Base-by-base conservation (phyloP, 2,888 invertebrate genomes). In the Diaprepes abbreviatus region DNA sequence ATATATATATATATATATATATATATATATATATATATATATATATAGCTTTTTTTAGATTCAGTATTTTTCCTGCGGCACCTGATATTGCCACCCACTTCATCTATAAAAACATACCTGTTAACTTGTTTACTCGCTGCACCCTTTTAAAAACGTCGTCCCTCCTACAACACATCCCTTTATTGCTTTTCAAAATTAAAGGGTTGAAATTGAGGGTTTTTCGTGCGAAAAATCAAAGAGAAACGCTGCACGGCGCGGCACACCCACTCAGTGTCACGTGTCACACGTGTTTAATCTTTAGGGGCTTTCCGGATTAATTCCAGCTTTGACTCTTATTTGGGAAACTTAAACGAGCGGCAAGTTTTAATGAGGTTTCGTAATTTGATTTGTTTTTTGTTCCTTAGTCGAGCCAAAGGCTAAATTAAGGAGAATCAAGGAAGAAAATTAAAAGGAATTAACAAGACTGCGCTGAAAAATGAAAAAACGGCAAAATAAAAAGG, bases 211-310 rank as follows among this genome's bases (percentile, higher is more conserved):
- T 28, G 24, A 14, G 35, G 57, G 28, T 14, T 38, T 28, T 57
- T 38, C 36, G 57, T 38, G 57, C 57, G 57, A 36, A 40, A 57
- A 57, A 57, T 40, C 40, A 57, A 57, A 57, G 57, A 24, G 57
- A 40, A 40, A 14, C 17, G 0, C 2, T n/a, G 12, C 7, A 6
- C 19, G 55, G 21, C 9, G 17, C 6, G 3, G 48, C n/a, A 17
- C n/a, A 36, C 38, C 19, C 38, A 24, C 33, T 10, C 14, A 4
- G 12, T 28, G 14, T 31, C 28, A 28, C 21, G 28, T 38, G 36
- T 38, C 57, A 3, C 38, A 57, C 35, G 38, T 57, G 57, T 7
- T 48, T 10, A 21, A 7, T 48, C 6, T n/a, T 12, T 43, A n/a
- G 1, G 21, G 21, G 3, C 24, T 24, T 5, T 24, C 3, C 3